phyloP scores from a whole-genome alignment of 2,113 vertebrate species.

The Dipodomys ordii region DNA sequence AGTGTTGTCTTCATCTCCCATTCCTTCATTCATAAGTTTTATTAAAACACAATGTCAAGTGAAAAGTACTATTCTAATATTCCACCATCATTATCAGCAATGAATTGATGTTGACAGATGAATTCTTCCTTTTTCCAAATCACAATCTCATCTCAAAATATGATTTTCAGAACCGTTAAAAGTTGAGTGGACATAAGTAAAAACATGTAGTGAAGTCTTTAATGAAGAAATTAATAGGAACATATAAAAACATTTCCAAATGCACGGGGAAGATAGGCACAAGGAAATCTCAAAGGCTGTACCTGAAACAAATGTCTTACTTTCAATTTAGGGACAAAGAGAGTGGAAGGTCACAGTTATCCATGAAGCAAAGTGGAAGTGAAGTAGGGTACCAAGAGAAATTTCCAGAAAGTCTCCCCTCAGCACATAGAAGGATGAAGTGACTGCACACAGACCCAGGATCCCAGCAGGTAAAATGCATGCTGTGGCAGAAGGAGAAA shows the following conservation, averaged over 20 bases:
- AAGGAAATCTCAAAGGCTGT: neutral
- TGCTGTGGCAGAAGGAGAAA: neutral
- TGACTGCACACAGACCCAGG: neutral
- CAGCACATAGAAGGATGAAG: neutral
- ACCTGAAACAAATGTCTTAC: neutral
- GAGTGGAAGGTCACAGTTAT: no score
- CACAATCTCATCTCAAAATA: neutral
- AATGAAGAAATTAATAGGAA: neutral
- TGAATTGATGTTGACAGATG: neutral
- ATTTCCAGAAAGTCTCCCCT: neutral
- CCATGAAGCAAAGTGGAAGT: neutral
- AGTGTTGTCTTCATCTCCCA: neutral
- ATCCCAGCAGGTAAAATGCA: neutral
- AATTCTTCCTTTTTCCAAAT: neutral
- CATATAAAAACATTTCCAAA: neutral
- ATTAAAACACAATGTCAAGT: neutral
- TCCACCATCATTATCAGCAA: neutral
- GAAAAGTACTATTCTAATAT: neutral
- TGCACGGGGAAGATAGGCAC: neutral
- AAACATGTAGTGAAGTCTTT: neutral
- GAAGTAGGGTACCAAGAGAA: neutral
- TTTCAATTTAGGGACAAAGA: neutral
- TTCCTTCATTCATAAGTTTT: slow-evolving; percentile 13
- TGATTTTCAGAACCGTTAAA: slow-evolving; percentile 32
- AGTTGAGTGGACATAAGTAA: neutral